Conservation (phyloP, 2,888 invertebrate genomes). For the Megamerina dolium region DNA sequence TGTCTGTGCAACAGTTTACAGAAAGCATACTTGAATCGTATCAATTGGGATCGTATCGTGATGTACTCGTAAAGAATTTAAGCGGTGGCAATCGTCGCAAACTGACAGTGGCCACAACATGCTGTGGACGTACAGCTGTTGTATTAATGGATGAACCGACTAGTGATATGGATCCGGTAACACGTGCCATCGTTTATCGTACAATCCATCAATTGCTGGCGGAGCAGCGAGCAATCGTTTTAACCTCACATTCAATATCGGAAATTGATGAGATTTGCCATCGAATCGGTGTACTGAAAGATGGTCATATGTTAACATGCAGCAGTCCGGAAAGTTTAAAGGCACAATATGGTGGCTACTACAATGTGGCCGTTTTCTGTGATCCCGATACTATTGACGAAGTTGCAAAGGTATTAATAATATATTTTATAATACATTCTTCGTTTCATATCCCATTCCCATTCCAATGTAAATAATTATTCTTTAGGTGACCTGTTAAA, state of each 20-base stretch:
- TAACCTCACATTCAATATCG: conserved; percentile 49
- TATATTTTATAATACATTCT: no score
- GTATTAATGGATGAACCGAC: conserved; percentile 74
- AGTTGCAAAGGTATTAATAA: conserved; percentile 35
- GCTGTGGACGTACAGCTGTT: conserved; percentile 65
- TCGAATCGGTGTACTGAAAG: conserved; percentile 45
- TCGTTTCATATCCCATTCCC: no score
- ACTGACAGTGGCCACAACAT: conserved; percentile 67
- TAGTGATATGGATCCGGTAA: conserved; percentile 63
- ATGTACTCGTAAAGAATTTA: conserved; percentile 45
- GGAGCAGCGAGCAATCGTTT: conserved; percentile 42
- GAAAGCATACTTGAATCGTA: conserved; percentile 39
- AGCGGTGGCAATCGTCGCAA: conserved; percentile 71
- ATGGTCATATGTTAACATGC: conserved; percentile 44
- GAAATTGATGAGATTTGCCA: conserved; percentile 48
- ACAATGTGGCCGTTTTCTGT: conserved; percentile 42
- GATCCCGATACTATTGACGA: conserved; percentile 32
- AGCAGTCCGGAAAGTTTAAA: conserved; percentile 42
- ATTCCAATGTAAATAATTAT: no score
- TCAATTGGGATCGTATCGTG: conserved; percentile 43
- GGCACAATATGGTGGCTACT: conserved; percentile 42
- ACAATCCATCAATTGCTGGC: conserved; percentile 41
- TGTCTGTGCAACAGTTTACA: no score
- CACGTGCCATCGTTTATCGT: conserved; percentile 44
- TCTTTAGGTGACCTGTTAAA: no score